Conservation (phyloP, 2,797 vertebrate species). For the Propithecus deckenii region DNA sequence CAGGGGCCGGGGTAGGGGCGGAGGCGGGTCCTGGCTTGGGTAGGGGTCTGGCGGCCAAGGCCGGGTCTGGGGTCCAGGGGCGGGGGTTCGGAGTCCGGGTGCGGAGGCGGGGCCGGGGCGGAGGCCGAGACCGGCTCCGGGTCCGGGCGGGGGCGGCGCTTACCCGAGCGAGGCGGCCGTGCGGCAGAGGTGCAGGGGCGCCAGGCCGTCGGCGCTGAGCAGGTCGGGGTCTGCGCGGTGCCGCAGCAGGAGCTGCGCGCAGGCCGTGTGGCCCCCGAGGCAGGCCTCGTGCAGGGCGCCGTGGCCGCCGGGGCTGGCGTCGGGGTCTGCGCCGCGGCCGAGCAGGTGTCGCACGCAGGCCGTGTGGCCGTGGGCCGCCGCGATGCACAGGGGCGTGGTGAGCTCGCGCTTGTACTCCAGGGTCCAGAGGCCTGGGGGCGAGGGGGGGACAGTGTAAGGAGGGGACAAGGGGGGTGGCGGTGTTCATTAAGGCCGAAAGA, state of each 20-base stretch:
- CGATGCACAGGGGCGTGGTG: slow-evolving; percentile 86
- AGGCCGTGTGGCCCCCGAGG: slow-evolving; percentile 76
- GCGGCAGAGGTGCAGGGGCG: slow-evolving; percentile 86
- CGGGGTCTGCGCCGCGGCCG: slow-evolving; percentile 76
- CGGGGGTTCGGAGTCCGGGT: background rate
- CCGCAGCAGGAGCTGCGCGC: slow-evolving; percentile 85
- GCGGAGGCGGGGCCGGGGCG: too few species aligned
- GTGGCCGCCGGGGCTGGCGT: slow-evolving; percentile 82
- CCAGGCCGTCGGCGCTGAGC: slow-evolving; percentile 78
- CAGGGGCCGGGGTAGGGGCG: background rate
- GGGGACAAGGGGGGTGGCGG: rapidly evolving
- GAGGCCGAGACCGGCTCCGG: background rate
- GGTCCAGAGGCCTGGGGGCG: slow-evolving; percentile 86
- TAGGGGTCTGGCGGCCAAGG: rapidly evolving
- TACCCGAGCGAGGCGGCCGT: slow-evolving; percentile 82
- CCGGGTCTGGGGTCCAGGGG: background rate
- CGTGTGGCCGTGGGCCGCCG: slow-evolving; percentile 80
- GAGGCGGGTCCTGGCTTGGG: too few species aligned
- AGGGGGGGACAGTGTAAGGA: background rate
- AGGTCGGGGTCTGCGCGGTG: slow-evolving; percentile 84
- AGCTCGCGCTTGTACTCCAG: slow-evolving; percentile 87
- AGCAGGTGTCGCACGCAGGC: slow-evolving; percentile 85
- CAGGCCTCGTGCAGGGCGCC: slow-evolving; percentile 87
- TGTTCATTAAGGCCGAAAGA: background rate
- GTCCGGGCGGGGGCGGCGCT: background rate